Evolutionary conservation across 2,888 invertebrate genomes (phyloP).

Genomic region (Stenchaetothrips biformis): DNA sequence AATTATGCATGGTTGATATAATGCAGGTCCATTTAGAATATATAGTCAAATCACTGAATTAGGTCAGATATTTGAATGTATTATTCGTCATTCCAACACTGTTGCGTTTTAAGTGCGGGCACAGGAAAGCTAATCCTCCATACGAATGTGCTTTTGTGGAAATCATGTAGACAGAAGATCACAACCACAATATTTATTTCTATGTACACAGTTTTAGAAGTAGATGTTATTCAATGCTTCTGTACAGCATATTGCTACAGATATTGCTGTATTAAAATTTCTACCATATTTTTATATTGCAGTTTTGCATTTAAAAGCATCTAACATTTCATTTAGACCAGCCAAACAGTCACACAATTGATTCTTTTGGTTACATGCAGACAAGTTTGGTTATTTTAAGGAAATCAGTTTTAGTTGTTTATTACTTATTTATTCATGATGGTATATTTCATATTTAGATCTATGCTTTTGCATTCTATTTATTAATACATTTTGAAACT

Average conservation of each 20-base stretch:
- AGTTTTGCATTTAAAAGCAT: neutral
- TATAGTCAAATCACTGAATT: too few relatives aligned
- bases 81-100: too few relatives aligned
- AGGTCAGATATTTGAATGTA: too few relatives aligned
- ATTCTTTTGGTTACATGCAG: neutral
- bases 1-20: too few relatives aligned
- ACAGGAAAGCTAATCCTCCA: too few relatives aligned
- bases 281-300: neutral
- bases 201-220: neutral
- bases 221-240: neutral
- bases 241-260: neutral
- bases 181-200: conserved; percentile 15
- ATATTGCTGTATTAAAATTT: neutral
- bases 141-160: neutral
- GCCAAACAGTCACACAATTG: conserved; percentile 6
- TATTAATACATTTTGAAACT: neutral
- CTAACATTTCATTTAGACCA: neutral
- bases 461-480: neutral
- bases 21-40: too few relatives aligned
- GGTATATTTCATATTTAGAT: neutral
- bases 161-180: neutral
- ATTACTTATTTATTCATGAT: neutral
- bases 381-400: neutral
- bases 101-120: too few relatives aligned
- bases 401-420: neutral